phyloP scores from a whole-genome alignment of 2,113 vertebrate species.

The Gavia stellata region DNA sequence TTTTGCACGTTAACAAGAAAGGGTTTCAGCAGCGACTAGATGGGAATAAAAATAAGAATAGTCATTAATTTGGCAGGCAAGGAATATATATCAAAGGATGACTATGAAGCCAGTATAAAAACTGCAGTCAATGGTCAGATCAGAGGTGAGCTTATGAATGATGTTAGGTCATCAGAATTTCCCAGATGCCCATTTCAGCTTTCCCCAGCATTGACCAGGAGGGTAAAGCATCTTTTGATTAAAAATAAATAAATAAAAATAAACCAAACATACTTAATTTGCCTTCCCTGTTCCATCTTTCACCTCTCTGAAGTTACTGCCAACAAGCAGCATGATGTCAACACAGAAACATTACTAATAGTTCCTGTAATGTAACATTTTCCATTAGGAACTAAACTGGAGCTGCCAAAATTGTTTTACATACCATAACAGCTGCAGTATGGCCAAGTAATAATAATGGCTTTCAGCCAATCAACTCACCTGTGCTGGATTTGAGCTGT shows the following conservation, averaged over 20 bases:
- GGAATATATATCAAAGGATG: background rate
- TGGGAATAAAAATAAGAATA: background rate
- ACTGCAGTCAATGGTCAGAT: background rate
- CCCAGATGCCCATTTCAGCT: background rate
- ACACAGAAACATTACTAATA: background rate
- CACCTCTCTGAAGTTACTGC: background rate
- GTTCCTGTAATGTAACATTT: background rate
- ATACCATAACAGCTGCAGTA: background rate
- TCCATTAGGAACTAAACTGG: background rate
- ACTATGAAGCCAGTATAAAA: background rate
- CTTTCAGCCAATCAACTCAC: constrained; percentile 9
- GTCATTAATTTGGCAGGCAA: background rate
- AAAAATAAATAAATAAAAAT: background rate
- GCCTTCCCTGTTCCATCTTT: background rate
- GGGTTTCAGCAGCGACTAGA: background rate
- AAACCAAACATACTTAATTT: background rate
- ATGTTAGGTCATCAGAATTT: background rate
- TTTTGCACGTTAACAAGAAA: background rate
- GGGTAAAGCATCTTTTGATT: background rate
- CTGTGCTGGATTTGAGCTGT: background rate
- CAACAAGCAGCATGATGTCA: background rate
- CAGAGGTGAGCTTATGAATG: background rate
- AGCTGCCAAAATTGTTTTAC: background rate
- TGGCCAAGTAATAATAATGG: background rate
- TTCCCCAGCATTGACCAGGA: background rate